phyloP scores from a whole-genome alignment of 2,113 vertebrate genomes.

The Suricata suricatta region DNA sequence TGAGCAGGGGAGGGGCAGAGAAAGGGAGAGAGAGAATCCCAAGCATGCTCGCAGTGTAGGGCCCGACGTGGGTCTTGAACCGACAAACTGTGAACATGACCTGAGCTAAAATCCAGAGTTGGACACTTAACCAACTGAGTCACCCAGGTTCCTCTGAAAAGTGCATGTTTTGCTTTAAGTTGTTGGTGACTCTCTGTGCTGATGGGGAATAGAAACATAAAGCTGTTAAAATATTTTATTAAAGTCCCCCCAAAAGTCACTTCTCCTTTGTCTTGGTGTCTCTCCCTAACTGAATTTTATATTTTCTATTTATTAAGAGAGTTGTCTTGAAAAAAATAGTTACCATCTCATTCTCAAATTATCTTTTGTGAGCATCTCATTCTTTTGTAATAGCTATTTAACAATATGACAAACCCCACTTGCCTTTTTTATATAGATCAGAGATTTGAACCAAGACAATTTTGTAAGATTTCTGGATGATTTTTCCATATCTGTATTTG shows the following conservation, averaged over 20 bases:
- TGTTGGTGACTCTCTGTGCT: background rate
- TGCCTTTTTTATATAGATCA: background rate
- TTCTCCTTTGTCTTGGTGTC: background rate
- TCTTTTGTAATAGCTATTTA: background rate
- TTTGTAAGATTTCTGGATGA: background rate
- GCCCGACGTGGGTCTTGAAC: too few species aligned
- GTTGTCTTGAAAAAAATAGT: background rate
- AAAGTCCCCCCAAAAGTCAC: background rate
- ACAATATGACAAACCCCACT: background rate
- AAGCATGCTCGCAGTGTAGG: too few species aligned
- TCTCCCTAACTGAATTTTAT: background rate
- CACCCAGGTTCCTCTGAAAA: background rate
- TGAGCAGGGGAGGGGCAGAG: too few species aligned
- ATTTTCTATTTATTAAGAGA: slow-evolving; percentile 31
- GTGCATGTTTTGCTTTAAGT: background rate
- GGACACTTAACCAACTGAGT: too few species aligned
- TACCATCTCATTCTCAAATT: background rate
- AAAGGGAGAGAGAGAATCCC: too few species aligned
- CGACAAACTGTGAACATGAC: too few species aligned
- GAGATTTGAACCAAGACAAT: background rate
- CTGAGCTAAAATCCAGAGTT: too few species aligned
- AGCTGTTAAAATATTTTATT: background rate
- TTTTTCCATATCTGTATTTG: background rate
- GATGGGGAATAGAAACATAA: background rate
- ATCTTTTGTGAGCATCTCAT: background rate